These are phyloP conservation scores for Ophion costatus DNA, from an alignment of 2,888 invertebrate species.

Conservation along the genomic window DNA sequence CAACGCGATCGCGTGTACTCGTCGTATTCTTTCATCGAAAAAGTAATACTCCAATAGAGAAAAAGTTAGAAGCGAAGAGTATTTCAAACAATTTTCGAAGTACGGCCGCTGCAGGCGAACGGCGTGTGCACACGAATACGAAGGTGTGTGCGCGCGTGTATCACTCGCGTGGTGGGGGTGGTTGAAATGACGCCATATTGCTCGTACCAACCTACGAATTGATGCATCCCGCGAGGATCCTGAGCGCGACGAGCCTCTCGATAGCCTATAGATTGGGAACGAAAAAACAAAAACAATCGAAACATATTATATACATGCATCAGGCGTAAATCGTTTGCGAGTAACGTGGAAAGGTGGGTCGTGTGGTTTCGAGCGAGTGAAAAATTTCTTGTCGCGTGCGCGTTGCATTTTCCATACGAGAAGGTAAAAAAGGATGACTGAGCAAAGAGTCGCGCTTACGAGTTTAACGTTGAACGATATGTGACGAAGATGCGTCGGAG, in stretches of 20 bases:
- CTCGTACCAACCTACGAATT: conserved; percentile 38
- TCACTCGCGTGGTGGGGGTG: neutral
- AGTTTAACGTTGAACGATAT: conserved; percentile 1
- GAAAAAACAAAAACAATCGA: conserved; percentile 38
- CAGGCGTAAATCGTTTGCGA: conserved; percentile 28
- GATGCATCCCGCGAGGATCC: conserved; percentile 27
- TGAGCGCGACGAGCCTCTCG: conserved; percentile 22
- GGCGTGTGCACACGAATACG: neutral
- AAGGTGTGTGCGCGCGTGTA: neutral
- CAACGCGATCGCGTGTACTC: too few relatives aligned
- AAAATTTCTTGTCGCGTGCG: neutral
- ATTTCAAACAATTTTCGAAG: neutral
- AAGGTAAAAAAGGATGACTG: neutral
- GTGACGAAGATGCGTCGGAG: conserved; percentile 11
- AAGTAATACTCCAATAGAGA: too few relatives aligned
- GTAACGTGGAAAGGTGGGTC: conserved; percentile 36
- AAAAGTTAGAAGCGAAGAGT: too few relatives aligned
- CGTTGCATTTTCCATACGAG: neutral
- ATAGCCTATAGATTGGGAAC: conserved; percentile 26
- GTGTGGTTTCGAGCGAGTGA: conserved; percentile 3
- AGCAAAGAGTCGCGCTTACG: neutral
- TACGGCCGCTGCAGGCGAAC: neutral
- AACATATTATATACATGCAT: conserved; percentile 32
- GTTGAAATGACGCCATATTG: conserved; percentile 41
- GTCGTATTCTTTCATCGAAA: too few relatives aligned